Evolutionary conservation across 2,113 vertebrate genomes (phyloP), one percentile per base, ranked within the genome.

Genomic region (Daphoenositta chrysoptera): DNA sequence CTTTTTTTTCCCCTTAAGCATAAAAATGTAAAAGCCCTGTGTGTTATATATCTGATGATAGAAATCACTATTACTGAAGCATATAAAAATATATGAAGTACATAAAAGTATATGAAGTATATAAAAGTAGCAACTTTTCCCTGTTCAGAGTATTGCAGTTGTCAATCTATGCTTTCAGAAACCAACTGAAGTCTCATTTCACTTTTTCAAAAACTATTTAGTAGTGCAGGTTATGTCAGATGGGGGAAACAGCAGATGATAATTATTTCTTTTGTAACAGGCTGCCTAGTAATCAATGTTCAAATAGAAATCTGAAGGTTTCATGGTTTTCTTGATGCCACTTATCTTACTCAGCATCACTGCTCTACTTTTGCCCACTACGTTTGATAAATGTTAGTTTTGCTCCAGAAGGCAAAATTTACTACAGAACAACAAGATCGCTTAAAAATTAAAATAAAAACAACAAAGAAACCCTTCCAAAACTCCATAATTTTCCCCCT

Each of bases 401-500:
- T 80, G 7, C 24, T 61, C n/a, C 53, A 35, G 68, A 83, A 45
- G 13, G 22, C 7, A 77, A 81, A 90, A 48, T 76, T 64, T 83
- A 31, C 13, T 76, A 28, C 13, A 60, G 23, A 57, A 8, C 13
- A 90, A 16, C 12, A 75, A 7, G 6, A 19, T 40, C 85, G 66
- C 35, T 51, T 76, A 23, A 72, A 90, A 85, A 58, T 12, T 30
- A 83, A 18, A 44, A 16, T n/a, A 23, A 69, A 64, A 45, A 1
- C 16, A 50, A 33, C 15, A 51, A 51, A 75, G 33, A 64, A 47
- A 31, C 3, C 5, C 30, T n/a, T 35, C 11, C 12, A 45, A 56
- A 65, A 22, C 1, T 5, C 10, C 47, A 13, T 9, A 26, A 2
- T 40, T 72, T 60, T 1, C 4, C 33, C 3, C 1, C 24, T 51